A percentile compares a stretch with the other conserved stretches of the same genome.
These are phyloP conservation scores for Colaptes auratus DNA, from an alignment of 2,113 vertebrate genomes.

Conservation along the genomic window DNA sequence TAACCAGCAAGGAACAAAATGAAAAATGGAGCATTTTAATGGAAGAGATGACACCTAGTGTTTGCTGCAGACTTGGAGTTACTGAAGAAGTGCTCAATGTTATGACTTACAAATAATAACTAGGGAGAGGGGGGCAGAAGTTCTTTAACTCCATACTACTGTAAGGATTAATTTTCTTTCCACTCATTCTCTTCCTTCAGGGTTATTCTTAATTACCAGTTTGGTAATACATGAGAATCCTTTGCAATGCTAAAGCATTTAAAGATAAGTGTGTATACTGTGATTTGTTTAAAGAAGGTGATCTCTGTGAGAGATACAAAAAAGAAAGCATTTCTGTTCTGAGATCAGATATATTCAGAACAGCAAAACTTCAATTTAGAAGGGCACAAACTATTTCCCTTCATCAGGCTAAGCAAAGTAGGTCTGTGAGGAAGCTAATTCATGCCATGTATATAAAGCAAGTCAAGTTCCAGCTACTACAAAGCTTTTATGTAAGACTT, in stretches of 20 bases:
- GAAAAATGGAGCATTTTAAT: neutral
- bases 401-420: slow-evolving; percentile 1
- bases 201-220: slow-evolving; percentile 13
- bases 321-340: neutral
- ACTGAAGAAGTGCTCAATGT: neutral
- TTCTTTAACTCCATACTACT: neutral
- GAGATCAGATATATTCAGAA: slow-evolving; percentile 10
- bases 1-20: neutral
- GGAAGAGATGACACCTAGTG: neutral
- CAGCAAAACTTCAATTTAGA: slow-evolving; percentile 5
- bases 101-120: neutral
- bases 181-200: neutral
- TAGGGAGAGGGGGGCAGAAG: neutral
- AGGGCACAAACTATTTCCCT: neutral
- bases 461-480: slow-evolving; percentile 49
- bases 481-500: slow-evolving; percentile 73
- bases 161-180: slow-evolving; percentile 11
- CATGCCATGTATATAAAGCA: slow-evolving; percentile 31
- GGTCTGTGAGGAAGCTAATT: slow-evolving; percentile 37
- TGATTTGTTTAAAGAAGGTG: neutral
- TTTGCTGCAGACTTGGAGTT: neutral
- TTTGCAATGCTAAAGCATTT: slow-evolving; percentile 36
- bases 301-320: neutral
- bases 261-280: neutral
- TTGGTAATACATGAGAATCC: neutral